Evolutionary conservation across 23 tunicate species (phyloP), one percentile per base, ranked within the genome.

Genomic region (Clavelina lepadiformis): DNA sequence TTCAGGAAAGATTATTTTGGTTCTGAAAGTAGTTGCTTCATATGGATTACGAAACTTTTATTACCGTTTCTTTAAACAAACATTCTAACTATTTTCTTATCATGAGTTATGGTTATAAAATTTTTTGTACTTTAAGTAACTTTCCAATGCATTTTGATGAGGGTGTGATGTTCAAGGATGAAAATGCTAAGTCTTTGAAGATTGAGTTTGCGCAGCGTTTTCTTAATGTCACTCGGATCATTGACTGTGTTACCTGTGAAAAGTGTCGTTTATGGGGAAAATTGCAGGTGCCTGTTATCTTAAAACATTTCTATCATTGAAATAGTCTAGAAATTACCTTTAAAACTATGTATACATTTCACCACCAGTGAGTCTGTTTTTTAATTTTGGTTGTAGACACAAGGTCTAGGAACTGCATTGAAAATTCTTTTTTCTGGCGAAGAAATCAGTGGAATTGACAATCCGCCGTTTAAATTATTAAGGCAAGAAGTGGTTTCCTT

Each of bases 101-200:
- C n/a, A n/a, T n/a, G n/a, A n/a, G n/a, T n/a, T n/a, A n/a, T n/a
- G n/a, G n/a, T n/a, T n/a, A 30, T 61, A 35, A 25, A 64, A 7
- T 64, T 5, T 45, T 4, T 38, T 38, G 6, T 33, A 34, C 28
- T 11, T 51, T 35, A 33, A 88, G 96, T 13, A 53, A 83, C 8
- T 91, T 91, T 61, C 98, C 98, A 8, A 91, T 91, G 98, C 98
- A 91, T 56, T 91, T 91, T 72, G 83, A 91, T 50, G 98, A 91
- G 66, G 91, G 83, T 3, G 38, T 82, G 3, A 71, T 91, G 80
- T 91, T 91, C 55, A 67, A 75, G 56, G 98, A 82, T 50, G 61
- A 83, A 28, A 56, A 73, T 37, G 67, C 92, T 20, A 56, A 31
- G 35, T 20, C 37, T 19, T 61, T 91, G 52, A 83, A 83, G 37